phyloP scores from a whole-genome alignment of 2,113 vertebrate genomes.

The Bubo blakistoni region DNA sequence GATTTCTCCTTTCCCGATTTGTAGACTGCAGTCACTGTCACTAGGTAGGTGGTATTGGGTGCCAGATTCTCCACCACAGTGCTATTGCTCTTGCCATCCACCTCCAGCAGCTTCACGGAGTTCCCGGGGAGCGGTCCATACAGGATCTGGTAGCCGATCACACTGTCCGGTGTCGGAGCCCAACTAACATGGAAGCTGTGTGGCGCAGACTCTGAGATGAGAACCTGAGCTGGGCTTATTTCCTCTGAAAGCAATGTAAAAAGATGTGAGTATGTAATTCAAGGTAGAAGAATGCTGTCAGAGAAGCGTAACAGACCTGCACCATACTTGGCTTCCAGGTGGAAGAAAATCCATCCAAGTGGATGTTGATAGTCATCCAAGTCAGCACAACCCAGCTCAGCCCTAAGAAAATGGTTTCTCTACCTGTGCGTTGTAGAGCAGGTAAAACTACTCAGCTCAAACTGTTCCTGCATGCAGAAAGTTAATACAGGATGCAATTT shows the following conservation, averaged over 20 bases:
- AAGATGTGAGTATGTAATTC: neutral
- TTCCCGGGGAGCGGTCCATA: slow-evolving; percentile 82
- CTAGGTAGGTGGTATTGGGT: slow-evolving; percentile 86
- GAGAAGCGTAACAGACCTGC: neutral
- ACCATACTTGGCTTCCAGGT: rapidly evolving
- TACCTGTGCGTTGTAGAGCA: neutral
- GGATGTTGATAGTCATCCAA: neutral
- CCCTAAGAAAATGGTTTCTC: neutral
- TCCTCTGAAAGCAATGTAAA: slow-evolving; percentile 30
- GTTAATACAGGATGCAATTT: neutral
- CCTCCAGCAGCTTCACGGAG: slow-evolving; percentile 61
- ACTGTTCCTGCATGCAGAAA: neutral
- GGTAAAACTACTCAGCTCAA: neutral
- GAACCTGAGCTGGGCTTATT: slow-evolving; percentile 77
- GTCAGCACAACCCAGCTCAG: neutral
- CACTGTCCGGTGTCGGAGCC: slow-evolving; percentile 76
- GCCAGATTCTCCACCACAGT: slow-evolving; percentile 83
- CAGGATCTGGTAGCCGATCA: slow-evolving; percentile 79
- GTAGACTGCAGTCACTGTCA: slow-evolving; percentile 84
- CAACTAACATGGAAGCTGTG: slow-evolving; percentile 87
- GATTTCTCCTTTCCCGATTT: slow-evolving; percentile 83
- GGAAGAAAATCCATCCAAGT: neutral
- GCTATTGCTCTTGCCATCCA: slow-evolving; percentile 76
- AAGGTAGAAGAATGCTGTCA: neutral
- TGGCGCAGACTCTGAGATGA: slow-evolving; percentile 78